Conservation (phyloP, 2,113 vertebrate species). For the Oryzias celebensis region DNA sequence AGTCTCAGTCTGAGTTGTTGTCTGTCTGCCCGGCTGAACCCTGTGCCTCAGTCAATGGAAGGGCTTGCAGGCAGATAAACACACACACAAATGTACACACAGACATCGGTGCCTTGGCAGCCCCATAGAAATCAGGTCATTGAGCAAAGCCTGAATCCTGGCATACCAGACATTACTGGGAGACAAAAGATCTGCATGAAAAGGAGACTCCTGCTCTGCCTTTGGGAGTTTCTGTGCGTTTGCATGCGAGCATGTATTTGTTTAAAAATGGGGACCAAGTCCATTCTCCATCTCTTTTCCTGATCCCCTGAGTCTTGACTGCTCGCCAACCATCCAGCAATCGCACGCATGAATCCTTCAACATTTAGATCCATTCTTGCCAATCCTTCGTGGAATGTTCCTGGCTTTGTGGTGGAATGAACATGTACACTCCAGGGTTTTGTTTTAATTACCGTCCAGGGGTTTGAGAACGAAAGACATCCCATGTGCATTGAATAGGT, state of each 20-base stretch:
- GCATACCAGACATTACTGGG: slow-evolving; percentile 77
- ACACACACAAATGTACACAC: slow-evolving; percentile 3
- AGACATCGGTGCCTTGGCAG: slow-evolving; percentile 43
- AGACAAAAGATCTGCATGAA: slow-evolving; percentile 76
- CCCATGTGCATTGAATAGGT: slow-evolving; percentile 3
- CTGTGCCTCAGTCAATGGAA: slow-evolving; percentile 66
- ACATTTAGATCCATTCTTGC: slow-evolving; percentile 54
- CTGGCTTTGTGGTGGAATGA: slow-evolving; percentile 32
- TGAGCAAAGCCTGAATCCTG: slow-evolving; percentile 68
- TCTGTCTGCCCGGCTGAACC: slow-evolving; percentile 68
- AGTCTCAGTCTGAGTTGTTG: slow-evolving; percentile 38
- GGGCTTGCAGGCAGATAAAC: slow-evolving; percentile 58
- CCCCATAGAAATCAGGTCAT: slow-evolving; percentile 75
- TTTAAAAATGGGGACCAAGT: slow-evolving; percentile 51
- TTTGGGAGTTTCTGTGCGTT: slow-evolving; percentile 29
- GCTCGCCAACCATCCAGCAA: slow-evolving; percentile 32
- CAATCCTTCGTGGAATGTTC: slow-evolving; percentile 57
- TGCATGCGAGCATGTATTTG: slow-evolving; percentile 34
- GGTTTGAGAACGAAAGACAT: slow-evolving; percentile 24
- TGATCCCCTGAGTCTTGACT: slow-evolving; percentile 55
- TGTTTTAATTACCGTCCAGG: slow-evolving; percentile 48
- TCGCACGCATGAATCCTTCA: slow-evolving; percentile 66
- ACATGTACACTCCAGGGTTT: slow-evolving; percentile 42
- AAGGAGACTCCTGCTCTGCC: slow-evolving; percentile 60
- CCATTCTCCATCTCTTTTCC: slow-evolving; percentile 16